Evolutionary conservation across 2,113 vertebrate species (phyloP).

Genomic region (Sinocyclocheilus maitianheensis): DNA sequence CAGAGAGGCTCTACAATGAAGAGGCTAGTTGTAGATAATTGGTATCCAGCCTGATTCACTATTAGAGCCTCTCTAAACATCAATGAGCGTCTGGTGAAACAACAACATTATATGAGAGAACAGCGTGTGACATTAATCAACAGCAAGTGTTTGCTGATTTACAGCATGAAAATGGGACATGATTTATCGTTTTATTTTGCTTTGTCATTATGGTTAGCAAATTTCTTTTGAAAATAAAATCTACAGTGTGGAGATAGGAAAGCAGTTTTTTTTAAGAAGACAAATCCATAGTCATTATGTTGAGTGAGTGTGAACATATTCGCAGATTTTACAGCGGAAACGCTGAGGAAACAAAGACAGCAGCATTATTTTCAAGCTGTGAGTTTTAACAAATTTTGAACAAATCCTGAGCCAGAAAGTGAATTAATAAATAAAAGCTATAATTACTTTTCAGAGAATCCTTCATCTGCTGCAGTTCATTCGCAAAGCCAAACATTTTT

Average conservation of each 20-base stretch:
- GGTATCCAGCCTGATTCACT: neutral
- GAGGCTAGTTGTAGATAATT: constrained; percentile 1
- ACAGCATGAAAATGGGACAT: neutral
- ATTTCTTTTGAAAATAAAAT: neutral
- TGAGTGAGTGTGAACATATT: neutral
- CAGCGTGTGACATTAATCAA: neutral
- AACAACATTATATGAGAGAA: neutral
- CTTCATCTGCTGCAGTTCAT: neutral
- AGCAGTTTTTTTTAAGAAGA: neutral
- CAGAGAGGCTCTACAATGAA: neutral
- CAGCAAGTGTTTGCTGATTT: neutral
- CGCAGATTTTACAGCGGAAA: neutral
- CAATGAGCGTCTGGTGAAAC: neutral
- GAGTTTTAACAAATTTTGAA: neutral
- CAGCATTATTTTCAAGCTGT: neutral
- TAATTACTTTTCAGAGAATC: neutral
- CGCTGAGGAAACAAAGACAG: neutral
- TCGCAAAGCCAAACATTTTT: neutral
- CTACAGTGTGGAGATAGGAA: neutral
- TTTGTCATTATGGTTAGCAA: neutral
- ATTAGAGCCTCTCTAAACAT: neutral
- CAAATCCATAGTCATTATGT: neutral
- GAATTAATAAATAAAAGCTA: neutral
- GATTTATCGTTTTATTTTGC: neutral
- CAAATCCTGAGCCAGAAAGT: neutral